Evolutionary conservation across 2,888 invertebrate species (phyloP), one percentile per base, ranked within the genome.

Genomic region (Caenorhabditis sinica): DNA sequence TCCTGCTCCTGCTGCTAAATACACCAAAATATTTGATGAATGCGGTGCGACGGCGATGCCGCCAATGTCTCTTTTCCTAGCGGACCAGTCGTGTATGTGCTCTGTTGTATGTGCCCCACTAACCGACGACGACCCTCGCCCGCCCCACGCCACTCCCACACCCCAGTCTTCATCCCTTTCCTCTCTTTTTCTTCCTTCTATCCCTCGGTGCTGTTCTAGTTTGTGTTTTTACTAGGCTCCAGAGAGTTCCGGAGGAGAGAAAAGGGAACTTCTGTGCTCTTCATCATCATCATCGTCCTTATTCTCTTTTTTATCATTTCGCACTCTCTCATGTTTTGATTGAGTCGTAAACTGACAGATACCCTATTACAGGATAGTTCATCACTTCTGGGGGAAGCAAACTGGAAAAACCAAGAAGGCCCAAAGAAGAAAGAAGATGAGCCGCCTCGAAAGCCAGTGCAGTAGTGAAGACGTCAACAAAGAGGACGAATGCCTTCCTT

Each of bases 181-280:
- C 73, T 58, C 66, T 74, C 53, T 49, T 69, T 75, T 69, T 63
- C 60, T 65, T 82, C 68, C 61, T 68, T 71, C 82, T 76, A 49
- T 69, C 71, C 71, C 75, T 53, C 56, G 33, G 75, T 71, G 82
- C 76, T 82, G 82, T 82, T 82, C 82, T 82, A 82, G 82, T 82
- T 77, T 68, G 72, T 82, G 76, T 82, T 82, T 82, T 82, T 82
- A 75, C 75, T 82, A 82, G 76, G 82, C 82, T 77, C 76, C 49
- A 58, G 80, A 80, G 72, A 58, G 80, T 72, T 72, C 80, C 58
- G 72, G 33, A 53, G 30, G 17, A 15, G 28, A 51, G 36, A 40
- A 56, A 60, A 72, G 58, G 65, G 80, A 80, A 80, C 80, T 80
- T 73, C 56, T 66, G 72, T 58, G 58, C 72, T 63, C 65, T 17